phyloP scores from a whole-genome alignment of 1,140 invertebrate genomes.

The Drosophila suzukii region DNA sequence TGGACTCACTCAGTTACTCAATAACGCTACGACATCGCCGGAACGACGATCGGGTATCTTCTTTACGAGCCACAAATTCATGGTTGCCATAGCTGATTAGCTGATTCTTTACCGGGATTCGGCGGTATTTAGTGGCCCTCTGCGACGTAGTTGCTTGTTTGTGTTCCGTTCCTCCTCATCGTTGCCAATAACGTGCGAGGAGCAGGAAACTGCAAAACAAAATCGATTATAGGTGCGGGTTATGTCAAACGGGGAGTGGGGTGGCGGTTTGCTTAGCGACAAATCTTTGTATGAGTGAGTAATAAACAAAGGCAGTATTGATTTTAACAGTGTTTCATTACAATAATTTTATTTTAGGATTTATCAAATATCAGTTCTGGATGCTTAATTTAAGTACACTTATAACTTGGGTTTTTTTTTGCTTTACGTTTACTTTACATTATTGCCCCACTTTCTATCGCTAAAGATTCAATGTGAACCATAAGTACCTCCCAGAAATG shows the following conservation, averaged over 20 bases:
- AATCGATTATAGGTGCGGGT: slow-evolving; percentile 74
- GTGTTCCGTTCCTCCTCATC: slow-evolving; percentile 79
- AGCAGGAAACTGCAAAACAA: slow-evolving; percentile 83
- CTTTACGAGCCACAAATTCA: slow-evolving; percentile 13
- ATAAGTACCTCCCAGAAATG: slow-evolving; percentile 12
- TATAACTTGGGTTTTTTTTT: slow-evolving; percentile 3
- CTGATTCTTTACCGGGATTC: slow-evolving; percentile 11
- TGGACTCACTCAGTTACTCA: slow-evolving; percentile 75
- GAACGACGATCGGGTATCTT: slow-evolving; percentile 18
- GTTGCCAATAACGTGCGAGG: slow-evolving; percentile 81
- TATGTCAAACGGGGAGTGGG: slow-evolving; percentile 34
- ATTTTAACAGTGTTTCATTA: slow-evolving; percentile 60
- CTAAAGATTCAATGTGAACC: slow-evolving; percentile 46
- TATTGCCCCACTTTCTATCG: neutral
- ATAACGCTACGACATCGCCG: slow-evolving; percentile 24
- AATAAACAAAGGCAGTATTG: slow-evolving; percentile 74
- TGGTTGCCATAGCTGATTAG: slow-evolving; percentile 3
- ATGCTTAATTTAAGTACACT: slow-evolving; percentile 48
- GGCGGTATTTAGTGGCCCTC: neutral
- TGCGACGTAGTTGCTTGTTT: slow-evolving; percentile 39
- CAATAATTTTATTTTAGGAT: slow-evolving; percentile 67
- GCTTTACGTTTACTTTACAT: slow-evolving; percentile 19
- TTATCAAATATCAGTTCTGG: slow-evolving; percentile 72
- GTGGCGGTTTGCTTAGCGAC: slow-evolving; percentile 28
- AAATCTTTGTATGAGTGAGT: slow-evolving; percentile 22